Evolutionary conservation across 2,113 vertebrate genomes (phyloP).

Genomic region (Eurystomus gularis): DNA sequence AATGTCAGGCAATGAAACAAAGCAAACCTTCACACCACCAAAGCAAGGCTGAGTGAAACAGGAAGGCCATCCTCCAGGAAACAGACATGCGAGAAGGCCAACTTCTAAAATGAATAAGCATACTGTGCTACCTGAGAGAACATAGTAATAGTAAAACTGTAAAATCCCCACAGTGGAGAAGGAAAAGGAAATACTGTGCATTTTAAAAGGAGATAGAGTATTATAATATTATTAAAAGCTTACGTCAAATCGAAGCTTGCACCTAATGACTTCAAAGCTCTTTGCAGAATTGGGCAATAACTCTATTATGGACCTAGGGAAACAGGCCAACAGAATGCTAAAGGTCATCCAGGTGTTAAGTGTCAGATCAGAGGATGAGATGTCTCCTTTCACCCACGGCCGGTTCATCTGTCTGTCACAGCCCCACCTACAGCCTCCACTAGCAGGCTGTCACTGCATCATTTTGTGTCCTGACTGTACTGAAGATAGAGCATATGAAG

Average conservation of each 20-base stretch:
- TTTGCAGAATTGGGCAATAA: neutral
- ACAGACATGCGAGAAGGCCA: neutral
- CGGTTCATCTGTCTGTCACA: neutral
- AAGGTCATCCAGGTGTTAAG: neutral
- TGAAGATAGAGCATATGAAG: neutral
- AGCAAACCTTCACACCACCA: neutral
- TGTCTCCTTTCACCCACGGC: neutral
- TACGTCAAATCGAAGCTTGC: neutral
- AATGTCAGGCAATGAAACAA: neutral
- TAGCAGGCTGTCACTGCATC: neutral
- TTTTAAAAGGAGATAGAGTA: neutral
- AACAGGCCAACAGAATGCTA: neutral
- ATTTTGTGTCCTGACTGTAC: neutral
- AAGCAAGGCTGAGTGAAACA: neutral
- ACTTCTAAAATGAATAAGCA: neutral
- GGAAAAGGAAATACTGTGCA: neutral
- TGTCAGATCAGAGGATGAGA: neutral
- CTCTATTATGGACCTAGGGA: neutral
- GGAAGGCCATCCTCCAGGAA: neutral
- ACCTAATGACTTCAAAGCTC: neutral
- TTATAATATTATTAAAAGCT: neutral
- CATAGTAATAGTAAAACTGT: neutral
- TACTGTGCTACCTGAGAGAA: neutral
- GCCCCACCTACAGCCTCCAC: neutral
- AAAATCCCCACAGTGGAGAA: neutral